phyloP scores from a whole-genome alignment of 23 tunicate species.

The Clavelina lepadiformis region DNA sequence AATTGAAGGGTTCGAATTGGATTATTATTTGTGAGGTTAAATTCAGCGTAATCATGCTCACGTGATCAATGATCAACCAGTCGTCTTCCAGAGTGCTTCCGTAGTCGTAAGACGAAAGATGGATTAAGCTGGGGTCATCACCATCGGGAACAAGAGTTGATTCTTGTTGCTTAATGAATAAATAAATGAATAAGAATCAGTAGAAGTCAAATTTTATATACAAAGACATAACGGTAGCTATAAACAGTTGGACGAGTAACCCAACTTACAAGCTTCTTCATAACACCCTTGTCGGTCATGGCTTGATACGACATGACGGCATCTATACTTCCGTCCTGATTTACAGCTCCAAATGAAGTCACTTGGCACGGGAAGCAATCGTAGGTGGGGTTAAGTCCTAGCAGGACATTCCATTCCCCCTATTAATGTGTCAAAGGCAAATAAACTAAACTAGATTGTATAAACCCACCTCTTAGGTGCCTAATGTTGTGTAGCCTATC shows the following conservation, averaged over 20 bases:
- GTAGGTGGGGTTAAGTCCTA: constrained; percentile 3
- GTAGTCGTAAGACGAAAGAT: not conserved
- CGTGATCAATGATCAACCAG: constrained; percentile 4
- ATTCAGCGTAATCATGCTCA: not conserved
- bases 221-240: no score
- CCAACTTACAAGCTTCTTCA: not conserved
- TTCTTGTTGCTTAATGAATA: not conserved
- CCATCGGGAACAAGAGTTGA: not conserved
- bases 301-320: constrained; percentile 1
- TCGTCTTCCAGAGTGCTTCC: not conserved
- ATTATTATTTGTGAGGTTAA: no score
- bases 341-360: not conserved
- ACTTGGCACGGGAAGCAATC: constrained; percentile 3
- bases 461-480: no score
- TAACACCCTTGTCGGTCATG: not conserved
- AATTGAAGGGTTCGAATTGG: no score
- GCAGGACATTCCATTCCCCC: constrained; percentile 6
- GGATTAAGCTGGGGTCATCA: not conserved
- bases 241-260: no score
- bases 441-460: no score
- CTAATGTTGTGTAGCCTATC: no score
- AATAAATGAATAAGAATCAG: not conserved
- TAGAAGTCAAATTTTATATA: not conserved
- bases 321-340: not conserved
- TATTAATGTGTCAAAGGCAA: not conserved